These are phyloP conservation scores for Pecten maximus DNA, from an alignment of 2,888 invertebrate genomes.

Conservation along the genomic window DNA sequence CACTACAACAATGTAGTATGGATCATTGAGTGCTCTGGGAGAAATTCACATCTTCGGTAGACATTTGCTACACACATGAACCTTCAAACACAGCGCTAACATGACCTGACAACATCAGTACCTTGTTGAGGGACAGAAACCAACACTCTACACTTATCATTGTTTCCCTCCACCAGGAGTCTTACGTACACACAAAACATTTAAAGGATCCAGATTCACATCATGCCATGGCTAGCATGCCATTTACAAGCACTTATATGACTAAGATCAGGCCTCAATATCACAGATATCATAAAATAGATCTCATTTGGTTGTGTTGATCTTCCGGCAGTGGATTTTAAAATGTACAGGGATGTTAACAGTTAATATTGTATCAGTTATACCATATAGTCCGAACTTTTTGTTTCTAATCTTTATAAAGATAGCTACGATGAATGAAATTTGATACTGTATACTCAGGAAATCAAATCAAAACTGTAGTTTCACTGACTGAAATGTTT, in stretches of 20 bases:
- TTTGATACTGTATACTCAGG: not conserved
- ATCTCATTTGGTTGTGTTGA: conserved; percentile 9
- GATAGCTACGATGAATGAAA: not conserved
- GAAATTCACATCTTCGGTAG: not conserved
- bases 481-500: not conserved
- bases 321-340: conserved; percentile 2
- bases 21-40: not conserved
- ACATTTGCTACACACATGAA: not conserved
- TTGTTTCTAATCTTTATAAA: not conserved
- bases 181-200: conserved; percentile 14
- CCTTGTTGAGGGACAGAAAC: not conserved
- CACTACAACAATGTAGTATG: not conserved
- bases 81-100: not conserved
- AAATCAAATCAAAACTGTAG: not conserved
- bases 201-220: not conserved
- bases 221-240: conserved; percentile 9
- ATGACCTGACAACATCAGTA: not conserved
- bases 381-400: not conserved
- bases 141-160: not conserved
- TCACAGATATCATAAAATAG: conserved; percentile 22
- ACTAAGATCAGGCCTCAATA: conserved; percentile 23
- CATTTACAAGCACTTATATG: conserved; percentile 20
- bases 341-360: not conserved
- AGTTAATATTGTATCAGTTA: not conserved
- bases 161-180: not conserved